Evolutionary conservation across 2,797 vertebrate genomes (phyloP).

Genomic region (Podarcis lilfordi): DNA sequence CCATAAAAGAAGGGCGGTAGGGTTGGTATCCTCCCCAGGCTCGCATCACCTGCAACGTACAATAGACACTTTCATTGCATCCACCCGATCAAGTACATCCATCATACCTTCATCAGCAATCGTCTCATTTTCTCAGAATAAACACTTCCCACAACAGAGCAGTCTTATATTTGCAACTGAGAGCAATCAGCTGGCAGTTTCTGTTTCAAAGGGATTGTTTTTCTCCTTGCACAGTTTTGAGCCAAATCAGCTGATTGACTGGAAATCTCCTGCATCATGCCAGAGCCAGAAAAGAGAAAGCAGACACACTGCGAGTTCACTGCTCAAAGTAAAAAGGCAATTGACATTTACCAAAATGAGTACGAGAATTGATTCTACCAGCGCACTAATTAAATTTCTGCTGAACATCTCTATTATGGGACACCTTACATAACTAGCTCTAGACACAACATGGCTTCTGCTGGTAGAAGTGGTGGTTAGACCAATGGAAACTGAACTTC

Average conservation of each 20-base stretch:
- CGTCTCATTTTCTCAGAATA: neutral
- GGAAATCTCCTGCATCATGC: neutral
- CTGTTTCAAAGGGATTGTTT: neutral
- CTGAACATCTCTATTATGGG: neutral
- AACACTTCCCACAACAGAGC: neutral
- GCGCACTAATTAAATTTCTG: neutral
- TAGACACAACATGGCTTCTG: neutral
- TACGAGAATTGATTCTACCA: neutral
- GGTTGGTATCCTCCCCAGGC: constrained; percentile 87
- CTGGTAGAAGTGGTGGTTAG: neutral
- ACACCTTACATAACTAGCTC: neutral
- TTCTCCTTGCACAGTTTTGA: neutral
- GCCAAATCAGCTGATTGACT: neutral
- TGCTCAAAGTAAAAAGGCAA: neutral
- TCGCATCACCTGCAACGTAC: constrained; percentile 81
- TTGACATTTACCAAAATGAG: neutral
- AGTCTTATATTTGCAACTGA: neutral
- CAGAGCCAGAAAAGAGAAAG: neutral
- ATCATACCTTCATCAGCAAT: neutral
- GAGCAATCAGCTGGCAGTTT: neutral
- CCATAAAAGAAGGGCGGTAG: constrained; percentile 81
- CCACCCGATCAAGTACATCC: neutral
- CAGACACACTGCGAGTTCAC: neutral
- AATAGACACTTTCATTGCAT: neutral
- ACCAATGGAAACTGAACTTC: neutral